A percentile compares a stretch with the other conserved stretches of the same genome.
Conservation (phyloP, 1,140 invertebrate genomes). For the Phymorhynchus buccinoides region DNA sequence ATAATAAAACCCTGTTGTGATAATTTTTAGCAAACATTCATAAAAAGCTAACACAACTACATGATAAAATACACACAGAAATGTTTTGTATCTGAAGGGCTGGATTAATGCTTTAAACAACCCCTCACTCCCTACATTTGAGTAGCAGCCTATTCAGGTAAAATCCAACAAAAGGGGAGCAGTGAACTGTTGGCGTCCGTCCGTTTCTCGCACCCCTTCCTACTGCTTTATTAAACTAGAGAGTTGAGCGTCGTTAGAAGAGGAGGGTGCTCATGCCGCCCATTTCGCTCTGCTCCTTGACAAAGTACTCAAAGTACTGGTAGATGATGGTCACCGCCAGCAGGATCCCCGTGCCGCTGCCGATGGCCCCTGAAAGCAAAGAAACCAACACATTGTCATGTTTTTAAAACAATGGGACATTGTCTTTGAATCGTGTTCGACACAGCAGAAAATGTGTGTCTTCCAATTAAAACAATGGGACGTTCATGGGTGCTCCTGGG, state of each 20-base stretch:
- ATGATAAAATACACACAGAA: neutral
- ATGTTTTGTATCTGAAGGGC: neutral
- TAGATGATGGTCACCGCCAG: slow-evolving; percentile 99
- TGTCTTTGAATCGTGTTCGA: no score
- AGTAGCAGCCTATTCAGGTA: neutral
- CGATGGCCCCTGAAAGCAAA: slow-evolving; percentile 85
- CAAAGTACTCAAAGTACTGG: slow-evolving; percentile 99
- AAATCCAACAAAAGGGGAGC: neutral
- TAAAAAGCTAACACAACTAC: neutral
- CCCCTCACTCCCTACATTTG: neutral
- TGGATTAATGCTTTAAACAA: neutral
- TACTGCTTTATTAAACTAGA: neutral
- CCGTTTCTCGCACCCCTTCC: no score
- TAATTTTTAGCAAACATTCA: neutral
- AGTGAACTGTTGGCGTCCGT: neutral
- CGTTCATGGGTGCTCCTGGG: no score
- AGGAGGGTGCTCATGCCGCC: slow-evolving; percentile 97
- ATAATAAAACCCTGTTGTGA: neutral
- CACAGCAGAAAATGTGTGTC: no score
- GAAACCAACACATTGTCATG: slow-evolving; percentile 32
- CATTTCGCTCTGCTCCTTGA: slow-evolving; percentile 99
- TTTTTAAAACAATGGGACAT: no score
- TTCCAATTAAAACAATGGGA: no score
- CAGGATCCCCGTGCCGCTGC: slow-evolving; percentile 97
- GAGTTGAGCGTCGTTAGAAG: slow-evolving; percentile 82